phyloP scores from a whole-genome alignment of 30 jellyfish, hydroid and myxozoan species.

The Cassiopea xamachana region DNA sequence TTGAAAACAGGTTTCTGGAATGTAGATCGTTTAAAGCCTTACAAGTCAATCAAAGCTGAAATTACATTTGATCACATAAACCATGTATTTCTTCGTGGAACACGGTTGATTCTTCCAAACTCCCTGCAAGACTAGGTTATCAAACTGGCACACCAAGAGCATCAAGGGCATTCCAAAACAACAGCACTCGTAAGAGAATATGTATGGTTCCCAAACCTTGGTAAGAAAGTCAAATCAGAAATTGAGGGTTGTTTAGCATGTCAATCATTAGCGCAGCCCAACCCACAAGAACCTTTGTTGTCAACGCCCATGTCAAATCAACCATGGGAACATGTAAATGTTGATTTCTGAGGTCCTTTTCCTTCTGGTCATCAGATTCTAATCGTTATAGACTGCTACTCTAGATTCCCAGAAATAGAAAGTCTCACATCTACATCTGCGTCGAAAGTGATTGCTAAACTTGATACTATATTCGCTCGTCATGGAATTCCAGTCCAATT shows the following conservation, averaged over 20 bases:
- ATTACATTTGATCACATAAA: slow-evolving; percentile 15
- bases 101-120: slow-evolving; percentile 32
- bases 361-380: slow-evolving; percentile 62
- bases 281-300: slow-evolving; percentile 31
- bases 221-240: background rate
- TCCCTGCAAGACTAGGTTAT: slow-evolving; percentile 17
- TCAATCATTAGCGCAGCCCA: slow-evolving; percentile 37
- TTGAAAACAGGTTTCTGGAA: background rate
- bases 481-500: slow-evolving; percentile 23
- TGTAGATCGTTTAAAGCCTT: background rate
- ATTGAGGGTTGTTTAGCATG: slow-evolving; percentile 48
- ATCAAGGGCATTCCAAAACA: slow-evolving; percentile 65
- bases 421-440: slow-evolving; percentile 50
- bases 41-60: slow-evolving; percentile 26
- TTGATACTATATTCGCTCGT: slow-evolving; percentile 9
- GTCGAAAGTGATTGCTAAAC: slow-evolving; percentile 37
- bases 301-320: slow-evolving; percentile 4
- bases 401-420: slow-evolving; percentile 69
- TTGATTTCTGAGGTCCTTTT: slow-evolving; percentile 62
- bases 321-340: background rate
- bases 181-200: slow-evolving; percentile 8
- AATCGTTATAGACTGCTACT: slow-evolving; percentile 37
- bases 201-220: slow-evolving; percentile 29
- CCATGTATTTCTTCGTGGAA: slow-evolving; percentile 24
- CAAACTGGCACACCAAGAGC: slow-evolving; percentile 57